Evolutionary conservation across 2,113 vertebrate genomes (phyloP).

Genomic region (Aegypius monachus): DNA sequence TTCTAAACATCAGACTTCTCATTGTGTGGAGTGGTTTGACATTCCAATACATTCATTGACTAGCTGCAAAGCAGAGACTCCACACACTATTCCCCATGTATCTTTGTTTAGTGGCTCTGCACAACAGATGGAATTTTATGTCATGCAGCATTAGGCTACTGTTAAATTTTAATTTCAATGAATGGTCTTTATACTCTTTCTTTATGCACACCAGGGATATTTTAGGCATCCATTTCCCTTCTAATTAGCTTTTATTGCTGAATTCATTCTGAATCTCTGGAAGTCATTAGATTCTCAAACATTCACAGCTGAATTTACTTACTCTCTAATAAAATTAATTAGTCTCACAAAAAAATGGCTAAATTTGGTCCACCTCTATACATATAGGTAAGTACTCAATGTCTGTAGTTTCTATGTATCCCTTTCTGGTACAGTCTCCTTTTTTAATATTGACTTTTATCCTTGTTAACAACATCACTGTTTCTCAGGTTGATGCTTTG

Average conservation of each 20-base stretch:
- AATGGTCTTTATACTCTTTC: slow-evolving; percentile 74
- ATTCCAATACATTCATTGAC: slow-evolving; percentile 34
- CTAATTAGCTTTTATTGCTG: slow-evolving; percentile 79
- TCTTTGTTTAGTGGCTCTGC: slow-evolving; percentile 65
- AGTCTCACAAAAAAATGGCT: neutral
- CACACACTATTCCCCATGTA: slow-evolving; percentile 18
- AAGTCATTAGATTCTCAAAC: slow-evolving; percentile 77
- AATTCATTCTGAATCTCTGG: slow-evolving; percentile 77
- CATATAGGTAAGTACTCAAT: neutral
- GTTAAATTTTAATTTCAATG: slow-evolving; percentile 83
- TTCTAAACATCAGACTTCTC: neutral
- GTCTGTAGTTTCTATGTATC: neutral
- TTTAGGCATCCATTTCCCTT: slow-evolving; percentile 76
- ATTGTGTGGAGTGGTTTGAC: neutral
- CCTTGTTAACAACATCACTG: neutral
- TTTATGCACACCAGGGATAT: slow-evolving; percentile 72
- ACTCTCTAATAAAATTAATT: slow-evolving; percentile 71
- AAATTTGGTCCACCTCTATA: neutral
- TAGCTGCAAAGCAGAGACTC: slow-evolving; percentile 30
- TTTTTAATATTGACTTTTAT: neutral
- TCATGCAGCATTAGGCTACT: slow-evolving; percentile 71
- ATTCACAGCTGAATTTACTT: slow-evolving; percentile 69
- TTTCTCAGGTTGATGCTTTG: neutral
- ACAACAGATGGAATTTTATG: slow-evolving; percentile 79
- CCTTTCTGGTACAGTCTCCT: neutral